phyloP scores from a whole-genome alignment of 2,113 vertebrate genomes.

The Damaliscus lunatus region DNA sequence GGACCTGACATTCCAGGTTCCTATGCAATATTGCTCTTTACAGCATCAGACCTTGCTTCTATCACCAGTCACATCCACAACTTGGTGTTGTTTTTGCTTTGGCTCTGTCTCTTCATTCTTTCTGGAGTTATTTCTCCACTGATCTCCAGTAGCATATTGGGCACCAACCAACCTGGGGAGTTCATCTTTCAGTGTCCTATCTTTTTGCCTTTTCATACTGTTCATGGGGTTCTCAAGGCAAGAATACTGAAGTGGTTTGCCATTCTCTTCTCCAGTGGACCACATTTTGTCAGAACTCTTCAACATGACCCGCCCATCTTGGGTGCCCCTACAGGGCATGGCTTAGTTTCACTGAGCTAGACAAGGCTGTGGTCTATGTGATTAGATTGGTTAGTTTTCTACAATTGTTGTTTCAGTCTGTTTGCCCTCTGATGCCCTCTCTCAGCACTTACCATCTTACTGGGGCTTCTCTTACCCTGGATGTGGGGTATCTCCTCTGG shows the following conservation, averaged over 20 bases:
- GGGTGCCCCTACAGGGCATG: neutral
- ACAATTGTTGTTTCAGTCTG: neutral
- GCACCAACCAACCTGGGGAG: neutral
- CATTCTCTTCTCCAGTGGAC: neutral
- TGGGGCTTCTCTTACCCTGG: neutral
- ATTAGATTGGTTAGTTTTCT: neutral
- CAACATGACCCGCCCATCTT: neutral
- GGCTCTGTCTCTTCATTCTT: too few species aligned
- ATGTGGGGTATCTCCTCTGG: neutral
- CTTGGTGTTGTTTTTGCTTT: too few species aligned
- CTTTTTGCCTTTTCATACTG: neutral
- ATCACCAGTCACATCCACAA: too few species aligned
- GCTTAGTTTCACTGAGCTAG: neutral
- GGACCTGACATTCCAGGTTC: too few species aligned
- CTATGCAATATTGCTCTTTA: too few species aligned
- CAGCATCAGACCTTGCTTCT: too few species aligned
- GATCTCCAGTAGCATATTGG: too few species aligned
- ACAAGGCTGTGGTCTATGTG: neutral
- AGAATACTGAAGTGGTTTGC: neutral
- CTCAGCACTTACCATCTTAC: neutral
- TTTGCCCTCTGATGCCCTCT: neutral
- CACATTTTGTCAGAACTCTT: neutral
- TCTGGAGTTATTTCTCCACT: too few species aligned
- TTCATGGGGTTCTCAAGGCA: neutral
- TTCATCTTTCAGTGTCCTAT: neutral